phyloP scores from a whole-genome alignment of 64 coral and sea anemone species.

The Pocillopora verrucosa region DNA sequence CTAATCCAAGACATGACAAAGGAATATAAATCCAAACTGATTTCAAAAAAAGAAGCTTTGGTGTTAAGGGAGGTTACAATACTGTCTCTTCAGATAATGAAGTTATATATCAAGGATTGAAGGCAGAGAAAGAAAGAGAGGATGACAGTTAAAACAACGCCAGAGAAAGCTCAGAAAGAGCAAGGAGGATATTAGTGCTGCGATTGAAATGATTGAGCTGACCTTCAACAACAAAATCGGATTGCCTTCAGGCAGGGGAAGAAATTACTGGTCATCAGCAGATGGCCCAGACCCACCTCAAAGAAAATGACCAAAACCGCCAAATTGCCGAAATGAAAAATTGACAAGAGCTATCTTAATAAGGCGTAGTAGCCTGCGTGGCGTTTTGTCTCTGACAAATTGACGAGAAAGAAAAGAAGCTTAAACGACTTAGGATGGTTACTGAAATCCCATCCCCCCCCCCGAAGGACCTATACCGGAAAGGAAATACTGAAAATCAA shows the following conservation, averaged over 20 bases:
- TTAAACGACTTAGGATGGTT: slow-evolving; percentile 38
- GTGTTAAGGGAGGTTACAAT: not conserved
- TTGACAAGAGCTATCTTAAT: slow-evolving; percentile 18
- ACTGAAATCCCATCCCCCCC: slow-evolving; percentile 6
- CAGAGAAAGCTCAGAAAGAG: slow-evolving; percentile 7
- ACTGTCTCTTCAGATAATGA: slow-evolving; percentile 10
- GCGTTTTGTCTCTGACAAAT: slow-evolving; percentile 42
- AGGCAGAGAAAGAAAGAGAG: slow-evolving; percentile 27
- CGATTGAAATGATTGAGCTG: slow-evolving; percentile 7
- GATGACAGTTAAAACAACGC: slow-evolving; percentile 20
- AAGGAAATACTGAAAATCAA: not conserved
- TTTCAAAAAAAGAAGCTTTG: not conserved
- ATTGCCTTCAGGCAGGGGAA: not conserved
- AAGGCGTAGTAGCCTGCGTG: slow-evolving; percentile 14
- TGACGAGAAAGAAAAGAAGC: slow-evolving; percentile 61
- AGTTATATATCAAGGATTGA: slow-evolving; percentile 33
- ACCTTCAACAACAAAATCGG: slow-evolving; percentile 10
- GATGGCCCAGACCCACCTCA: slow-evolving; percentile 26
- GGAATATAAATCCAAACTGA: slow-evolving; percentile 1
- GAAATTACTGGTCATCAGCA: slow-evolving; percentile 16
- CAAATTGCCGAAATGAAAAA: slow-evolving; percentile 7
- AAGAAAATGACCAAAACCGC: slow-evolving; percentile 25
- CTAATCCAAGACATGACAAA: slow-evolving; percentile 7
- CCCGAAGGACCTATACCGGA: slow-evolving; percentile 13
- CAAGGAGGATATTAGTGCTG: not conserved